These are phyloP conservation scores for Clinocottus analis DNA, from an alignment of 2,113 vertebrate species.

Conservation along the genomic window DNA sequence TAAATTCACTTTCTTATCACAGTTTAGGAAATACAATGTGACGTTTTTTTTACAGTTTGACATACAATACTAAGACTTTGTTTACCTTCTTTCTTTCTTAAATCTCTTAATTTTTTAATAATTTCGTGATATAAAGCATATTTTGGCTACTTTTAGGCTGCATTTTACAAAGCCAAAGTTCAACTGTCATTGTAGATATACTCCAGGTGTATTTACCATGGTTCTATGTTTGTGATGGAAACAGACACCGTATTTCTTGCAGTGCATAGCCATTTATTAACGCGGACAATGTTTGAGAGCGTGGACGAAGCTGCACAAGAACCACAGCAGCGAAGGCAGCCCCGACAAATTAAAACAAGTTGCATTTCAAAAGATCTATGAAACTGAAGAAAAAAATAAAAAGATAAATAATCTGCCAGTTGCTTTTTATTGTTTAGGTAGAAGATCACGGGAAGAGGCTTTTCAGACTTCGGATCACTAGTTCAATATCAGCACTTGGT, in stretches of 20 bases:
- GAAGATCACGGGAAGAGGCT: neutral
- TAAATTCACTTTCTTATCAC: too few species aligned
- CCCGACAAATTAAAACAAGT: neutral
- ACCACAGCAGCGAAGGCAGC: slow-evolving; percentile 31
- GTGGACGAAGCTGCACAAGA: slow-evolving; percentile 46
- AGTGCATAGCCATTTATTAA: slow-evolving; percentile 64
- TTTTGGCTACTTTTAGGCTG: too few species aligned
- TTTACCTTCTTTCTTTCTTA: too few species aligned
- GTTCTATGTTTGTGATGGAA: neutral
- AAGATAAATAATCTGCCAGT: neutral
- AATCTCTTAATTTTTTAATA: too few species aligned
- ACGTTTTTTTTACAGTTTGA: too few species aligned
- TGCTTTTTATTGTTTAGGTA: neutral
- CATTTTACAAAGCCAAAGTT: too few species aligned
- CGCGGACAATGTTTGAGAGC: slow-evolving; percentile 31
- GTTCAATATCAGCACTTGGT: neutral
- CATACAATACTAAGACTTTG: too few species aligned
- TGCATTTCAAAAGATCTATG: slow-evolving; percentile 1
- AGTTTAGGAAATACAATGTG: too few species aligned
- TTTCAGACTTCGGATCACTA: neutral
- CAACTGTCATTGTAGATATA: too few species aligned
- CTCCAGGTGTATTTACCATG: neutral
- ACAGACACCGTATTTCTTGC: slow-evolving; percentile 17
- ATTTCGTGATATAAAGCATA: too few species aligned
- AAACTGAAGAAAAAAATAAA: neutral